phyloP scores from a whole-genome alignment of 2,888 invertebrate genomes.

The Parapristionchus giblindavisi region DNA sequence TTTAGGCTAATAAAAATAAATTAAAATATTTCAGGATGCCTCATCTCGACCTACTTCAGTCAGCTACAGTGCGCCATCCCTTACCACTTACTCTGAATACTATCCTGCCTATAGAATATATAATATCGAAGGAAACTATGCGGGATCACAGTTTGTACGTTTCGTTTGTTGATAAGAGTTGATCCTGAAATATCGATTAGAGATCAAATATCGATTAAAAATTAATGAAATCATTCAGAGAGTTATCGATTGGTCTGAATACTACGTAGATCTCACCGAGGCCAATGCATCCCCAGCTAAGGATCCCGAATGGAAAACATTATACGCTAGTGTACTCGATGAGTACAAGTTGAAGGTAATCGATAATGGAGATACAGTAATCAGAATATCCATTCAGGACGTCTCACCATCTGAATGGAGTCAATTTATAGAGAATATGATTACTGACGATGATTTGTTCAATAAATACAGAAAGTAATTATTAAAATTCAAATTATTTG shows the following conservation, averaged over 20 bases:
- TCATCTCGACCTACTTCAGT: slow-evolving; percentile 75
- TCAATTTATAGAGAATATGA: slow-evolving; percentile 85
- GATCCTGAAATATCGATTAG: no score
- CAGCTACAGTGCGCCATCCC: slow-evolving; percentile 85
- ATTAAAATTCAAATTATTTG: background rate
- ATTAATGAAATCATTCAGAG: slow-evolving; percentile 73
- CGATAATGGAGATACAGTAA: background rate
- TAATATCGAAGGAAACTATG: slow-evolving; percentile 85
- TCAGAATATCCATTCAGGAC: slow-evolving; percentile 73
- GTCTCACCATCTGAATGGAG: slow-evolving; percentile 91
- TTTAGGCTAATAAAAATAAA: background rate
- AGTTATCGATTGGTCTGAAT: slow-evolving; percentile 92
- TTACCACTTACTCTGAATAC: slow-evolving; percentile 80
- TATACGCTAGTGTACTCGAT: slow-evolving; percentile 81
- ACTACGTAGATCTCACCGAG: slow-evolving; percentile 92
- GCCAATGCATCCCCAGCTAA: slow-evolving; percentile 77
- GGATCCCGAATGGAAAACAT: slow-evolving; percentile 82
- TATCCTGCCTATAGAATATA: slow-evolving; percentile 95
- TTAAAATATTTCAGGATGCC: slow-evolving; percentile 6
- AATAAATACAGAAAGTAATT: slow-evolving; percentile 78
- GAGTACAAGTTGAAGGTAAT: slow-evolving; percentile 48
- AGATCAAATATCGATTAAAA: background rate
- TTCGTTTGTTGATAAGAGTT: no score
- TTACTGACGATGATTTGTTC: slow-evolving; percentile 85
- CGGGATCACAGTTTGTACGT: slow-evolving; percentile 60